Base-by-base conservation (phyloP, 2,888 invertebrate genomes). In the Aphodius granarius region DNA sequence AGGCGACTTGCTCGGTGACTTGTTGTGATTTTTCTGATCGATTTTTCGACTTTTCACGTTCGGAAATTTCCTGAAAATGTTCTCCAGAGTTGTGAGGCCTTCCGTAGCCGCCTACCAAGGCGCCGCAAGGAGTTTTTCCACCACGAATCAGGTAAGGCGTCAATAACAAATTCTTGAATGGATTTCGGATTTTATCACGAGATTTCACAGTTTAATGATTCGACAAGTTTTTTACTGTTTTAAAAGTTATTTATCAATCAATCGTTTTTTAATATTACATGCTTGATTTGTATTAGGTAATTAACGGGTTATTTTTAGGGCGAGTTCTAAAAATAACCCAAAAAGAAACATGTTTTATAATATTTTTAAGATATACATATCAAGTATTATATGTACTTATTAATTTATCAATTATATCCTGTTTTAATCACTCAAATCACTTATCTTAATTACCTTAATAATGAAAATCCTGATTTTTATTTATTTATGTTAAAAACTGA, bases 1-100 rank as follows among this genome's bases (percentile, higher is more conserved):
- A 6, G 43, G 9, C 43, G 13, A 43, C 43, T 43, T 43, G 9
- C 68, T 15, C 21, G 20, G 3, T 5, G 6, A 5, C 4, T 68
- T 68, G 20, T 66, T 1, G 15, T 6, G 68, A 21, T 20, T 68
- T 68, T 68, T 68, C 22, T 68, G 21, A 68, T 20, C 15, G 19
- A 68, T 0, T 21, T 1, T 68, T 68, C 15, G 2, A 13, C 9
- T 5, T n/a, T 6, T n/a, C 4, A 16, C 22, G 22, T 19, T 68
- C 68, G 71, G 64, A 71, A 43, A 43, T 0, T 66, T 20, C 13
- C n/a, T 72, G 70, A 80, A 79, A 78, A 82, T 82, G 82, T 80
- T 80, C 63, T 80, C 82, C 17, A 79, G 81, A 62, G 78, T 76
- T 23, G 18, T 81, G 62, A 81, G 75, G 78, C 78, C 78, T 16